Conservation (phyloP, 2,113 vertebrate genomes). For the Hemicordylus capensis region DNA sequence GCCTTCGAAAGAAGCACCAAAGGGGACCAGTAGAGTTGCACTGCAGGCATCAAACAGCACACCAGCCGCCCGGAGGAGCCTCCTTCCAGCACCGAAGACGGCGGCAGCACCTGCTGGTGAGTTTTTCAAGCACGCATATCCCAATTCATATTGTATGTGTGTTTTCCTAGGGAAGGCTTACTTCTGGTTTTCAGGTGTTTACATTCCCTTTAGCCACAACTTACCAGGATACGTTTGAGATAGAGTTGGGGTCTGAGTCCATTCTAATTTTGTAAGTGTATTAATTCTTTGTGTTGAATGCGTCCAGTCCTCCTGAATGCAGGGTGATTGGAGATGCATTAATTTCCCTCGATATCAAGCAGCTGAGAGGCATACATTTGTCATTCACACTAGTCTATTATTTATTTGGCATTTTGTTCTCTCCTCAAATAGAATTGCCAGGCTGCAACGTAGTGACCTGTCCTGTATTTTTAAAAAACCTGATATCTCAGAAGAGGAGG, state of each 20-base stretch:
- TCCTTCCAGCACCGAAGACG: constrained; percentile 82
- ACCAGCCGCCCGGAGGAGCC: constrained; percentile 78
- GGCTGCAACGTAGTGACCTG: not conserved
- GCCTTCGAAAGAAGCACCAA: constrained; percentile 74
- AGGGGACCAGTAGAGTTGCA: constrained; percentile 63
- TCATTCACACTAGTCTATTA: not conserved
- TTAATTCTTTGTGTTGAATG: not conserved
- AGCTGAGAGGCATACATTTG: not conserved
- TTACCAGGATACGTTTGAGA: not conserved
- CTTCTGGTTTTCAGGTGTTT: constrained; percentile 13
- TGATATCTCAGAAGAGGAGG: not conserved
- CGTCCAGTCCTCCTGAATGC: constrained; percentile 6
- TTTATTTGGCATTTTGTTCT: not conserved
- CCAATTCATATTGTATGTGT: not conserved
- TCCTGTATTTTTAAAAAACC: not conserved
- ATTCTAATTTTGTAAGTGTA: constrained; percentile 29
- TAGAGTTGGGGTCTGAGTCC: not conserved
- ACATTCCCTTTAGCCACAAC: not conserved
- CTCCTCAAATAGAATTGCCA: not conserved
- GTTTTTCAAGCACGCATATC: constrained; percentile 23
- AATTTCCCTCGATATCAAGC: not conserved
- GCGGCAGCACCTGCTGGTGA: constrained; percentile 71
- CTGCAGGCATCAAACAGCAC: constrained; percentile 68
- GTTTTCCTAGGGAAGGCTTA: not conserved
- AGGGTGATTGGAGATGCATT: not conserved